Conservation (phyloP, 2,113 vertebrate species). For the Eulemur macaco region DNA sequence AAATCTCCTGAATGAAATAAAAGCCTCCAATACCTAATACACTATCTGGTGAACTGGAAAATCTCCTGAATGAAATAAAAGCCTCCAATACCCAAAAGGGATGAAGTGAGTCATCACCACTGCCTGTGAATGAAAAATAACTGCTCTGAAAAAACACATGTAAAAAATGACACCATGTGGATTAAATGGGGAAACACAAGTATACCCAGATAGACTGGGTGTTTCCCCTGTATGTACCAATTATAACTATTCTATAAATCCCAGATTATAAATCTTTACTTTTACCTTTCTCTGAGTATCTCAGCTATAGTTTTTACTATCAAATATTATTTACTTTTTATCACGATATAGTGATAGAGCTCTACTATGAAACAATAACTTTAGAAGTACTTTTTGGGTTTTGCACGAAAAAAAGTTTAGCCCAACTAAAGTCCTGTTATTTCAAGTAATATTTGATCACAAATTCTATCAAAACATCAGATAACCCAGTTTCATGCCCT, state of each 20-base stretch:
- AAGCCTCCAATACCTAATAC: background rate
- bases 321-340: background rate
- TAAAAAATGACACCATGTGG: conserved; percentile 57
- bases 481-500: background rate
- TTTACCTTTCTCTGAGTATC: background rate
- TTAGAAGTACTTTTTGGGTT: background rate
- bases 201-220: background rate
- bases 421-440: background rate
- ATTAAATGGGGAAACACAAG: conserved; percentile 5
- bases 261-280: background rate
- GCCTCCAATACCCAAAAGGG: conserved; percentile 28
- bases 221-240: background rate
- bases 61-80: conserved; percentile 55
- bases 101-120: conserved; percentile 61
- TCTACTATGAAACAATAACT: background rate
- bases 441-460: conserved; percentile 51
- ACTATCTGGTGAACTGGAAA: conserved; percentile 27
- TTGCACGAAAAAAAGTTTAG: background rate
- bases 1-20: conserved; percentile 59
- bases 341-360: background rate
- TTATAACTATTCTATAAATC: background rate
- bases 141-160: conserved; percentile 45
- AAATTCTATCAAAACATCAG: conserved; percentile 7
- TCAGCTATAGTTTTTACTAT: background rate
- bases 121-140: conserved; percentile 58